Evolutionary conservation across 2,797 vertebrate species (phyloP), one percentile per base, ranked within the genome.

Genomic region (Halcyon badia): DNA sequence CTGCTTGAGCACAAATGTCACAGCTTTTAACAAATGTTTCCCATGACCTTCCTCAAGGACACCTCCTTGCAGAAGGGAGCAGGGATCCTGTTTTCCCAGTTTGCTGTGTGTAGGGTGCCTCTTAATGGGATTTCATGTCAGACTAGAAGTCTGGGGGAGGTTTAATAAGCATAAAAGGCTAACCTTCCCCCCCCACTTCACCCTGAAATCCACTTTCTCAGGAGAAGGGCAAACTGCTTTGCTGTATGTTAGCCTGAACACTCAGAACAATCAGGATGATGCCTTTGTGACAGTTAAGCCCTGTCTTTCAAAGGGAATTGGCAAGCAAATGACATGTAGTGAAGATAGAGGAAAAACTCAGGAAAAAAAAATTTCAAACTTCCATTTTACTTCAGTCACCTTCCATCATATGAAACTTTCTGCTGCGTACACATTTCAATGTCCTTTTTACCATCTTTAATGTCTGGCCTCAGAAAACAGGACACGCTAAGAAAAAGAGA

Each of bases 21-120:
- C 39, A 42, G 58, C 28, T 90, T 80, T 77, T 14, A 93, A 72
- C 0, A 0, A 46, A 35, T 4, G 17, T 41, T 24, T 69, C 52
- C 39, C 28, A 24, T 1, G 12, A 87, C 90, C 70, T 92, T 91
- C 58, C 51, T 87, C 88, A 91, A 96, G 83, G 93, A 82, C 77
- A 64, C 2, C 6, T 41, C 9, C 10, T 24, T 26, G 28, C 54
- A 56, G 82, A 56, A 85, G 13, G 49, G 16, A 90, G n/a, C 25
- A 33, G 35, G 17, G 70, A 73, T 68, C 39, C 3, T 79, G 33
- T 56, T 68, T 83, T 60, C 28, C 35, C 3, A 0, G 6, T 49
- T 42, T 84, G 11, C 19, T 57, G 16, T 22, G 31, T 72, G 60
- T 54, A 21, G 31, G 48, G 18, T 77, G 70, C 18, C 51, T 61